Percentiles rank a stretch among this genome's conserved stretches.
Evolutionary conservation across 2,797 vertebrate species (phyloP).

Genomic region (Luscinia luscinia): DNA sequence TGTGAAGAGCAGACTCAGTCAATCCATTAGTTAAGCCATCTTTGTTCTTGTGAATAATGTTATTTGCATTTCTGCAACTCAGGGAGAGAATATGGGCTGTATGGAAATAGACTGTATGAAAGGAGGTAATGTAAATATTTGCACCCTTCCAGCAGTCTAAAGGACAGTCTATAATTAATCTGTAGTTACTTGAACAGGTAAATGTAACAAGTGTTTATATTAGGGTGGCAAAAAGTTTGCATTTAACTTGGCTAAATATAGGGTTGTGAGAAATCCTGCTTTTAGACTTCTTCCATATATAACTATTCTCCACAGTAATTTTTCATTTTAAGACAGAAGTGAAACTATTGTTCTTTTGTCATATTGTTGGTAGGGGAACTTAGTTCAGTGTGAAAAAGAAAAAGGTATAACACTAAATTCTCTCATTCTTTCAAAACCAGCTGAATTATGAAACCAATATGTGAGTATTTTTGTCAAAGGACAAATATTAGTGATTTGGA

Average conservation of each 20-base stretch:
- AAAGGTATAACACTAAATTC: not conserved
- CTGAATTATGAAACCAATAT: not conserved
- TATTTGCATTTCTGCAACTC: slow-evolving; percentile 21
- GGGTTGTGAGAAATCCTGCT: not conserved
- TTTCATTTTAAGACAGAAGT: not conserved
- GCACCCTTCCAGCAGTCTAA: not conserved
- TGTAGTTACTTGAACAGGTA: slow-evolving; percentile 2
- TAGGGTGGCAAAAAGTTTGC: slow-evolving; percentile 9
- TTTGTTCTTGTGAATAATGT: not conserved
- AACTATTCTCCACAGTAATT: not conserved
- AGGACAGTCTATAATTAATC: not conserved
- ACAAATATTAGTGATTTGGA: not conserved
- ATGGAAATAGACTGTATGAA: not conserved
- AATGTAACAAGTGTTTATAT: slow-evolving; percentile 24
- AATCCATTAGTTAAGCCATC: not conserved
- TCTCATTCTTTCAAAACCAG: not conserved
- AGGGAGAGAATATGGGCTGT: not conserved
- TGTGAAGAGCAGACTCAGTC: slow-evolving; percentile 1
- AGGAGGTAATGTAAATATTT: slow-evolving; percentile 30
- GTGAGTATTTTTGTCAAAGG: not conserved
- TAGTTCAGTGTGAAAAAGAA: not conserved
- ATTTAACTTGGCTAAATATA: not conserved
- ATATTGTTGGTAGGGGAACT: not conserved
- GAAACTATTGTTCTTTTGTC: not conserved
- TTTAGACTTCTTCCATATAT: not conserved